A percentile compares a stretch with the other conserved stretches of the same genome.
These are phyloP conservation scores for Drepana arcuata DNA, from an alignment of 1,140 invertebrate genomes.

Conservation along the genomic window DNA sequence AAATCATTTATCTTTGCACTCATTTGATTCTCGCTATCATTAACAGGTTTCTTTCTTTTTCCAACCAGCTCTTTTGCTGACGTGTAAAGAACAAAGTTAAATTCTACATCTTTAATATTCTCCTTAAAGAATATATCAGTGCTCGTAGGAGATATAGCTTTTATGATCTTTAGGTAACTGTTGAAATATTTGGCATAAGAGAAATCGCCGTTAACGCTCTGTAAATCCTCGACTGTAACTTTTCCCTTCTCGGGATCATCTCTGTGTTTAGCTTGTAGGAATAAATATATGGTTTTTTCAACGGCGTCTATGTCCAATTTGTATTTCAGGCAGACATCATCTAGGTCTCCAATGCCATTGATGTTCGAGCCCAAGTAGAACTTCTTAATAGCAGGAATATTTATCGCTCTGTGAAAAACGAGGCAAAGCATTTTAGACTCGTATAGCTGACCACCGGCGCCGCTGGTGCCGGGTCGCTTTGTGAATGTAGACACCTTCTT, in stretches of 20 bases:
- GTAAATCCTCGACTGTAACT: constrained; percentile 1
- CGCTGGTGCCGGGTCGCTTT: constrained; percentile 12
- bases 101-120: constrained; percentile 9
- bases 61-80: constrained; percentile 5
- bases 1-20: constrained; percentile 8
- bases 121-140: constrained; percentile 9
- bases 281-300: constrained; percentile 1
- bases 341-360: constrained; percentile 9
- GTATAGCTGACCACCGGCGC: constrained; percentile 13
- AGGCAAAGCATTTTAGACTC: constrained; percentile 16
- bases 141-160: neutral
- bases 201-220: constrained; percentile 1
- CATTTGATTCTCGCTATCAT: no score
- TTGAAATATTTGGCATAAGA: constrained; percentile 11
- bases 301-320: neutral
- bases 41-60: neutral
- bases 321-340: constrained; percentile 12
- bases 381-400: constrained; percentile 9
- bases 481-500: neutral
- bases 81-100: constrained; percentile 14
- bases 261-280: constrained; percentile 8
- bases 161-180: constrained; percentile 14
- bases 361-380: constrained; percentile 14
- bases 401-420: constrained; percentile 8
- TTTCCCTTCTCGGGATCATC: constrained; percentile 3